Base-by-base conservation (phyloP, 1,140 invertebrate species). In the Drosophila gunungcola region DNA sequence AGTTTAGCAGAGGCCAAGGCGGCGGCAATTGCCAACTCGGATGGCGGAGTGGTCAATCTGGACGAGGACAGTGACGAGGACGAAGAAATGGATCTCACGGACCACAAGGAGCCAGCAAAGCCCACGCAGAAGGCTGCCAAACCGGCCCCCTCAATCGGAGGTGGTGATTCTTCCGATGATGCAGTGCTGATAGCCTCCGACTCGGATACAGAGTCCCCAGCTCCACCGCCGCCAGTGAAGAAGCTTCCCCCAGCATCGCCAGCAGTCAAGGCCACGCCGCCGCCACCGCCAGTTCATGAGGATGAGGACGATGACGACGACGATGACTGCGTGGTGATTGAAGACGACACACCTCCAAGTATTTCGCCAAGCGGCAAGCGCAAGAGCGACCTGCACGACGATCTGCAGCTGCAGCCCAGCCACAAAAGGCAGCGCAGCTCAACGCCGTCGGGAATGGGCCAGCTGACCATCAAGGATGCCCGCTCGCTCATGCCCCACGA, bases 321-420 rank as follows among this genome's bases (percentile, higher is more conserved):
- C 80, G 93, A 95, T 73, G 94, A 94, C 56, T 94, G 95, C 78
- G 93, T 94, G 42, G 93, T 94, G 16, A 94, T 95, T 72, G 94
- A 93, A 42, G 94, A 94, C 75, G 95, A 96, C 73, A 88, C 82
- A 63, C 86, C 90, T 36, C 85, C 85, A 67, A 88, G 64, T 73
- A 89, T 57, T 77, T 89, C 84, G 42, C 76, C 84, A 21, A 89
- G 70, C 52, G 53, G 73, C 41, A 91, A 90, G 58, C 84, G 91
- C n/a, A 91, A 91, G 41, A 65, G 58, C 45, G 90, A 90, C 2
- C 41, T 80, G 16, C 16, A 21, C 32, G 84, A 92, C 29, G 90
- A 91, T 4, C 55, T 85, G 36, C 90, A 88, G 38, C 65, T 77
- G 39, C 90, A 89, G 46, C 78, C 69, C 7, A 82, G 58, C 53